A percentile compares a stretch with the other conserved stretches of the same genome.
phyloP scores from a whole-genome alignment of 2,888 invertebrate genomes.

The Drosophila leonis region DNA sequence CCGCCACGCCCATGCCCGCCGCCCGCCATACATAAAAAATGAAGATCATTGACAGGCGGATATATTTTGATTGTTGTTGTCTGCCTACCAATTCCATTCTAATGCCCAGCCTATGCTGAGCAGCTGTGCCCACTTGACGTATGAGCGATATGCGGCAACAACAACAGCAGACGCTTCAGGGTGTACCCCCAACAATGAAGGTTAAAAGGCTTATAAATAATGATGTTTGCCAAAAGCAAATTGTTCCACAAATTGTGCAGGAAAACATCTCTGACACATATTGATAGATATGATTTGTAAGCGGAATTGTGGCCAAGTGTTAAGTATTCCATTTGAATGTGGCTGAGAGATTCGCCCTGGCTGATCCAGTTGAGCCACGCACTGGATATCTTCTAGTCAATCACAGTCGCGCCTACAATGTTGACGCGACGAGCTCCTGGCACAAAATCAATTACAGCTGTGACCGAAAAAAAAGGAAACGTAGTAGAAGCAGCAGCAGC shows the following conservation, averaged over 20 bases:
- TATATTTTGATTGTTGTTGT: background rate
- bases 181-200: background rate
- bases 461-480: conserved; percentile 16
- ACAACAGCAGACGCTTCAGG: background rate
- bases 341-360: background rate
- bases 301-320: background rate
- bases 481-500: background rate
- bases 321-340: background rate
- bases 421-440: conserved; percentile 5
- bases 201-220: conserved; percentile 48
- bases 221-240: conserved; percentile 28
- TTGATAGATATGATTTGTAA: conserved; percentile 12
- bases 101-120: conserved; percentile 7
- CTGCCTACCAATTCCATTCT: conserved; percentile 21
- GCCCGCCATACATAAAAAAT: conserved; percentile 28
- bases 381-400: background rate
- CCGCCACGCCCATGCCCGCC: background rate
- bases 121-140: conserved; percentile 55
- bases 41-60: conserved; percentile 44
- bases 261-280: background rate
- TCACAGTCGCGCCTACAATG: background rate
- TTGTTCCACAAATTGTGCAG: conserved; percentile 6
- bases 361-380: background rate
- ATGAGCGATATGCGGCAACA: conserved; percentile 60
- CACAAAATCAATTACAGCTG: conserved; percentile 60